These are phyloP conservation scores for Drosophila bocki DNA, from an alignment of 1,140 invertebrate species.

Conservation along the genomic window DNA sequence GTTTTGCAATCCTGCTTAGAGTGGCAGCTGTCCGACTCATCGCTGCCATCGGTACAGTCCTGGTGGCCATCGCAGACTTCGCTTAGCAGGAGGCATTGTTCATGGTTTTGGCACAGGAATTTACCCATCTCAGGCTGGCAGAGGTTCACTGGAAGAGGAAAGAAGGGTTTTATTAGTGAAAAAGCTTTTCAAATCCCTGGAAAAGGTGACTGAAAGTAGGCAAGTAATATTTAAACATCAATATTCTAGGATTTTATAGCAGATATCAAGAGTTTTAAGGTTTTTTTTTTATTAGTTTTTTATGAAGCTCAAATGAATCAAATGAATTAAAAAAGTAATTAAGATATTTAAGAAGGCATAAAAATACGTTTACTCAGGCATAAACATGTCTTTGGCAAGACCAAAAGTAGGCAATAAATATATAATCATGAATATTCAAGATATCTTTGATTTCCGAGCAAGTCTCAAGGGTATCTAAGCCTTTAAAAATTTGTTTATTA, in stretches of 20 bases:
- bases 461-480: no score
- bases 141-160: conserved; percentile 25
- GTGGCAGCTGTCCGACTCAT: conserved; percentile 74
- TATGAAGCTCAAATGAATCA: background rate
- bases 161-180: background rate
- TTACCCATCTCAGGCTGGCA: conserved; percentile 57
- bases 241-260: background rate
- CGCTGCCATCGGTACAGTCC: conserved; percentile 85
- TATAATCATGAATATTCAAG: no score
- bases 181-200: background rate
- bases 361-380: no score
- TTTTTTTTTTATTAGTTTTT: background rate
- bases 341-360: background rate
- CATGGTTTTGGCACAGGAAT: conserved; percentile 79
- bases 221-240: background rate
- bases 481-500: no score
- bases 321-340: background rate
- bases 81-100: conserved; percentile 86
- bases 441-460: no score
- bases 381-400: no score
- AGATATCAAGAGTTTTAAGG: background rate
- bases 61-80: conserved; percentile 88
- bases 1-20: conserved; percentile 53
- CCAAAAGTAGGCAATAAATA: no score
- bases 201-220: background rate